Conservation (phyloP, 2,888 invertebrate genomes). For the Ophion slaviceki region DNA sequence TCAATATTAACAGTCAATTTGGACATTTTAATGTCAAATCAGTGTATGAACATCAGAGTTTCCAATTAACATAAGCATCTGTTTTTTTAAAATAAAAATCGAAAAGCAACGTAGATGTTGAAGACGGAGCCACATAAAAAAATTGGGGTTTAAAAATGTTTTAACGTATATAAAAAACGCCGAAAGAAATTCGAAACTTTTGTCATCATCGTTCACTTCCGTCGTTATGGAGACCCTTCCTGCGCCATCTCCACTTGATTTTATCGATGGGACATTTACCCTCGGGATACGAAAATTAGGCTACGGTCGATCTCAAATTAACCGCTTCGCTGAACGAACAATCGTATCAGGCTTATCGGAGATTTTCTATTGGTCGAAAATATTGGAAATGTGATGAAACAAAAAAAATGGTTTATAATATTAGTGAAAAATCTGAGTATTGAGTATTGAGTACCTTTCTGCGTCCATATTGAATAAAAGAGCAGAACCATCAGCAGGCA, state of each 20-base stretch:
- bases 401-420: background rate
- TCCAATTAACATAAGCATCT: background rate
- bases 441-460: background rate
- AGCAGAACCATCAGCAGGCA: background rate
- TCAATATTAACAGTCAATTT: background rate
- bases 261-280: conserved; percentile 66
- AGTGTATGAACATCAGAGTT: background rate
- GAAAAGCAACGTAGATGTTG: background rate
- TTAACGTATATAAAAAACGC: background rate
- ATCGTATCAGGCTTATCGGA: conserved; percentile 70
- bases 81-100: background rate
- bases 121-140: too few relatives aligned
- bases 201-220: background rate
- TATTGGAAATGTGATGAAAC: background rate
- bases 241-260: conserved; percentile 59
- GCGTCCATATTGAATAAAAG: background rate
- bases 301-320: conserved; percentile 74
- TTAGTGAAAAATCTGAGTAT: background rate
- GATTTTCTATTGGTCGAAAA: conserved; percentile 52
- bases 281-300: conserved; percentile 72
- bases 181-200: background rate
- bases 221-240: conserved; percentile 17
- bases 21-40: background rate
- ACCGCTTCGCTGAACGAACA: conserved; percentile 72
- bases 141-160: background rate